A percentile compares a stretch with the other conserved stretches of the same genome.
Conservation (phyloP, 2,113 vertebrate genomes). For the Ranitomeya variabilis region DNA sequence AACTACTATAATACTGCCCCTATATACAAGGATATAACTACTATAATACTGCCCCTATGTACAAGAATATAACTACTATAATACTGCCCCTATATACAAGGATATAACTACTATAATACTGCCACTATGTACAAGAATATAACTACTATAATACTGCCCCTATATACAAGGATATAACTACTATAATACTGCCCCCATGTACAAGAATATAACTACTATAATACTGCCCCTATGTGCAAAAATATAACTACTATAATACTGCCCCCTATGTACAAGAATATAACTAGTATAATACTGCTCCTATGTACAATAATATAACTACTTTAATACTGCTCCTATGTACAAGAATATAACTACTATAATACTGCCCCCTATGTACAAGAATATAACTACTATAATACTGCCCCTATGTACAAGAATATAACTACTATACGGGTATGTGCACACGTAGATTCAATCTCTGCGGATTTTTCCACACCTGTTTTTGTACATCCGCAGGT, state of each 20-base stretch:
- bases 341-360: not conserved
- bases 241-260: too few relatives aligned
- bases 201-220: slow-evolving; percentile 4
- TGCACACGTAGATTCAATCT: too few relatives aligned
- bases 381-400: slow-evolving; percentile 5
- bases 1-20: not conserved
- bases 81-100: not conserved
- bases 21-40: not conserved
- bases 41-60: too few relatives aligned
- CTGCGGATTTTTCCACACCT: too few relatives aligned
- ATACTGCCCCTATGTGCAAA: not conserved
- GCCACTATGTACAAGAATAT: not conserved
- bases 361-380: not conserved
- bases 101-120: not conserved
- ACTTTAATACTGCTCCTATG: not conserved
- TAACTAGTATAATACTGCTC: not conserved
- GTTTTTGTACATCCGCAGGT: too few relatives aligned
- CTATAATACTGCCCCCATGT: not conserved
- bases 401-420: not conserved
- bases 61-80: not conserved
- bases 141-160: too few relatives aligned
- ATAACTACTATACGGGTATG: too few relatives aligned
- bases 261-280: too few relatives aligned
- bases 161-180: too few relatives aligned
- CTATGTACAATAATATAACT: not conserved